These are phyloP conservation scores for Buceros bicornis DNA, from an alignment of 2,797 vertebrate species.

Conservation along the genomic window DNA sequence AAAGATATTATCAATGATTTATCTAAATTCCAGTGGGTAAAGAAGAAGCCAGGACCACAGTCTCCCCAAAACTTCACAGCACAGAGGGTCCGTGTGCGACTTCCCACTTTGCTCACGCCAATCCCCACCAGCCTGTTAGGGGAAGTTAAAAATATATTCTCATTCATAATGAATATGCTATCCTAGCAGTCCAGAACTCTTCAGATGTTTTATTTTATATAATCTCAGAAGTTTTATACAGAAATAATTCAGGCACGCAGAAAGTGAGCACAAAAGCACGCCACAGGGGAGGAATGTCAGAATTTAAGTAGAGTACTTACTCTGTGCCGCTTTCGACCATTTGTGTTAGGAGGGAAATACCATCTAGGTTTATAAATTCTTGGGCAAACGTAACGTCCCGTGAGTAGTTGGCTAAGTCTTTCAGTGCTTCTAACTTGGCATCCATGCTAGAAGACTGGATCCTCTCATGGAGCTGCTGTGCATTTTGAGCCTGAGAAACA, in stretches of 20 bases:
- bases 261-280: background rate
- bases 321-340: conserved; percentile 99
- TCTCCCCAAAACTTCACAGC: background rate
- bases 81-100: background rate
- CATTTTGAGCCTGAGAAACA: conserved; percentile 87
- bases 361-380: conserved; percentile 98
- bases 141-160: background rate
- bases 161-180: background rate
- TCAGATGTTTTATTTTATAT: background rate
- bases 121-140: background rate
- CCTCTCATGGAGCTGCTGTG: conserved; percentile 91
- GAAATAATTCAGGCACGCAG: background rate
- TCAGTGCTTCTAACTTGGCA: conserved; percentile 94
- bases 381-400: conserved; percentile 96
- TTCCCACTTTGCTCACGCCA: background rate
- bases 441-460: conserved; percentile 99
- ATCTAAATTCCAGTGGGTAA: background rate
- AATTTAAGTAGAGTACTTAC: conserved; percentile 83
- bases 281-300: rapidly evolving
- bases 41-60: background rate
- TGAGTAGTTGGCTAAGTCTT: conserved; percentile 94
- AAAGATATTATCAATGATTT: background rate
- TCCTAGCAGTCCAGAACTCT: background rate
- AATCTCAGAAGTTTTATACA: background rate
- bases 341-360: conserved; percentile 94